Base-by-base conservation (phyloP, 64 coral and sea anemone species). In the Stichodactyla mertensii region DNA sequence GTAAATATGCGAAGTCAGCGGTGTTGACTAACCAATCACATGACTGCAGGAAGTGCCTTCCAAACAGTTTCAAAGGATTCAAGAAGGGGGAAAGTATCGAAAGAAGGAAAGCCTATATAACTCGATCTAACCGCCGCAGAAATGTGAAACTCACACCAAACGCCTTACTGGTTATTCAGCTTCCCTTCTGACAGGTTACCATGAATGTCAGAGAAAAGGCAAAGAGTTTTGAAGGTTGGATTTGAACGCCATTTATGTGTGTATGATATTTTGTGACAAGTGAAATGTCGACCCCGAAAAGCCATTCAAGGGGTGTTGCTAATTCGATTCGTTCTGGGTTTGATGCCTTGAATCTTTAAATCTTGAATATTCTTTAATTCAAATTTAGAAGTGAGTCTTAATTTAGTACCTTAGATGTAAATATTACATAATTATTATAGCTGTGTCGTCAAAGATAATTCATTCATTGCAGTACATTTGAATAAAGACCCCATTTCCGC, bases 181-280 rank as follows among this genome's bases (percentile, higher is more conserved):
- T 84, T 11, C 55, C 6, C 22, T 56, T 85, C 10, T 26, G 19
- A 57, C 28, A 54, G 55, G 11, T 55, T 57, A 62, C 24, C 8
- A 85, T 85, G 83, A 85, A 85, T 60, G 83, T 85, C 55, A 57
- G 83, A 61, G 83, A 85, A 64, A 57, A 14, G 31, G 83, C 83
- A 64, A 85, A 85, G 57, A 85, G 20, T 26, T 85, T 23, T 85
- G 83, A 85, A 61, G 83, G 83, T 85, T 15, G 13, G 83, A 27
- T 64, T 15, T 84, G 26, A 60, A 10, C 19, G 26, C 53, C 36
- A 45, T 45, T 45, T 45, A 1, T 45, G 36, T 45, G 9, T 18
- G 12, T 61, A 61, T 58, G 31, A 28, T 85, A 26, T 22, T 70
- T 74, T 74, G 18, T 52, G 78, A n/a, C 62, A 66, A 74, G 26